A percentile compares a stretch with the other conserved stretches of the same genome.
Evolutionary conservation across 1,140 invertebrate genomes (phyloP).

Genomic region (Gryllus bimaculatus): DNA sequence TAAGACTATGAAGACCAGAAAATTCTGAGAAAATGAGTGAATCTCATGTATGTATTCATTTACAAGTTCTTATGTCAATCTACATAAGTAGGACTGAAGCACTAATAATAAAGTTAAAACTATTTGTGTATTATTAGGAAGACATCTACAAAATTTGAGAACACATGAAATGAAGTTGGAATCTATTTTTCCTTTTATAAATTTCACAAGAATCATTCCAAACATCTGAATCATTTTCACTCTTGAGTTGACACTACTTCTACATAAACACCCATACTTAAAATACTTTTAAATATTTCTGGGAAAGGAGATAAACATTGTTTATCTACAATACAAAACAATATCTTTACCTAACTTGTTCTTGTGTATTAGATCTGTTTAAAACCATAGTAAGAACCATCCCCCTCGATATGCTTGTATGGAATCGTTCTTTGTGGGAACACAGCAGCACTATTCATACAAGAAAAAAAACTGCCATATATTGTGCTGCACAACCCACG

Average conservation of each 20-base stretch:
- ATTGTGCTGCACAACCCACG: not conserved
- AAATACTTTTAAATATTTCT: not conserved
- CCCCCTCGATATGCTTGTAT: not conserved
- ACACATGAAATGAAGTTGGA: not conserved
- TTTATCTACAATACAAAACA: not conserved
- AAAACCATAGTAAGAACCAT: not conserved
- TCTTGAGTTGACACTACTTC: not conserved
- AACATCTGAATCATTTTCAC: too few species aligned
- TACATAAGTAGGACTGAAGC: not conserved
- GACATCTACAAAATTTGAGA: not conserved
- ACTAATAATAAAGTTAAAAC: not conserved
- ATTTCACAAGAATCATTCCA: too few species aligned
- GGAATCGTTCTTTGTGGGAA: not conserved
- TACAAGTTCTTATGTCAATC: too few species aligned
- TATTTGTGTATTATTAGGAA: not conserved
- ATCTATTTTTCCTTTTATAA: too few species aligned
- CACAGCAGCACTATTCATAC: not conserved
- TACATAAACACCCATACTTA: not conserved
- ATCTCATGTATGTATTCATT: too few species aligned
- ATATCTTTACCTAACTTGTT: not conserved
- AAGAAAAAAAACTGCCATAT: not conserved
- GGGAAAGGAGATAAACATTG: not conserved
- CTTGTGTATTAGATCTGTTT: not conserved
- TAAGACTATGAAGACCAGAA: too few species aligned
- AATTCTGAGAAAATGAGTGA: too few species aligned